Conservation (phyloP, 1,140 invertebrate species). For the Nymphalis io region DNA sequence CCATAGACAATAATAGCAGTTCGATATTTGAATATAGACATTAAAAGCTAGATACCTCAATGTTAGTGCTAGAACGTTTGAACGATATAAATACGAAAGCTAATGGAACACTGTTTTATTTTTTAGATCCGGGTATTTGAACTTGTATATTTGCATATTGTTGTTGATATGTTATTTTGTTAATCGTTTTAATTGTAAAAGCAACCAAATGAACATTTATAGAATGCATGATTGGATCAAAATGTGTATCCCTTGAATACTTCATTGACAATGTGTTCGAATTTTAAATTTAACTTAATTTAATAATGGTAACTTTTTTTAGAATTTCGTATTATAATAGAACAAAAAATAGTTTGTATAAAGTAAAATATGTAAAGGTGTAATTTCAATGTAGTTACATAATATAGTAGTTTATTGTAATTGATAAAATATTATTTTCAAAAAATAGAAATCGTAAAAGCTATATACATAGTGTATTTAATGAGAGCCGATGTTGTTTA, state of each 20-base stretch:
- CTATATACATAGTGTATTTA: conserved; percentile 15
- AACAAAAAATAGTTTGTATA: conserved; percentile 12
- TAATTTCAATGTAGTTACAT: conserved; percentile 7
- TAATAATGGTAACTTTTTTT: background rate
- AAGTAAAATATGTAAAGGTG: background rate
- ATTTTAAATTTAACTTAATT: conserved; percentile 6
- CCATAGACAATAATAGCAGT: conserved; percentile 41
- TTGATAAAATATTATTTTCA: background rate
- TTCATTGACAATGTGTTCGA: conserved; percentile 29
- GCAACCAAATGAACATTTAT: conserved; percentile 15
- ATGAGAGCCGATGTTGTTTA: conserved; percentile 28
- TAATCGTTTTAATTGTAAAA: conserved; percentile 19
- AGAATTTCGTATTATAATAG: conserved; percentile 9
- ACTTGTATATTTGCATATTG: conserved; percentile 22
- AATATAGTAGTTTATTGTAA: conserved; percentile 12
- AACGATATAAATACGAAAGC: background rate
- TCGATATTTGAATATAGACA: conserved; percentile 17
- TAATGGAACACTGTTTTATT: background rate
- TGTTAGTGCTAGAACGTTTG: conserved; percentile 20
- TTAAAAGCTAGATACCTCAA: conserved; percentile 19
- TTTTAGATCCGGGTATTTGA: conserved; percentile 4
- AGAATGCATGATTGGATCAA: conserved; percentile 35
- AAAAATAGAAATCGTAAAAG: conserved; percentile 33
- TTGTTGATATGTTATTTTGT: conserved; percentile 21
- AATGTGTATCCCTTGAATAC: conserved; percentile 17